These are phyloP conservation scores for Megaptera novaeangliae DNA, from an alignment of 2,113 vertebrate genomes.

Conservation along the genomic window DNA sequence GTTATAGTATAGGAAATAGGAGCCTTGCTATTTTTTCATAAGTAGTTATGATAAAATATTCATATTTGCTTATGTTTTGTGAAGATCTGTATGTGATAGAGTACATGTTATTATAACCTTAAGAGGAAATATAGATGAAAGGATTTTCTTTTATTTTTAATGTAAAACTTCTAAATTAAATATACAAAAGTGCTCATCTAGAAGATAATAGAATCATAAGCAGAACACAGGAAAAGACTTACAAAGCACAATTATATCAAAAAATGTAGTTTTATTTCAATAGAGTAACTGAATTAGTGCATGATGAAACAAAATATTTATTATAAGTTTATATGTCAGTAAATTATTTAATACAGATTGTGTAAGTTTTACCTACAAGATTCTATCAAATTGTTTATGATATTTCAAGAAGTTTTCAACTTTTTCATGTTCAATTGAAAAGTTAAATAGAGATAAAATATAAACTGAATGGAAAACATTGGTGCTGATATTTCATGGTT, in stretches of 20 bases:
- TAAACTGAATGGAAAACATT: not conserved
- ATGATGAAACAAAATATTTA: constrained; percentile 30
- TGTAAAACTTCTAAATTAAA: constrained; percentile 55
- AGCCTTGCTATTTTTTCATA: constrained; percentile 32
- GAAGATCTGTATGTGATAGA: constrained; percentile 13
- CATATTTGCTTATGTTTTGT: constrained; percentile 43
- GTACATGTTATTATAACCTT: constrained; percentile 39
- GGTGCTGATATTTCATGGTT: not conserved
- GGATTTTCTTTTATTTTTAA: constrained; percentile 3
- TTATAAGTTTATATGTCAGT: not conserved
- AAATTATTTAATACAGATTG: not conserved
- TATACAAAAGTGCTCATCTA: not conserved
- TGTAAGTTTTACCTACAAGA: not conserved
- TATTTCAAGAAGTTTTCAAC: constrained; percentile 21
- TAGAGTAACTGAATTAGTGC: constrained; percentile 9
- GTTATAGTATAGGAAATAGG: not conserved
- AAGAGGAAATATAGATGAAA: constrained; percentile 41
- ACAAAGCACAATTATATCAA: constrained; percentile 2
- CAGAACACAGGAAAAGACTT: constrained; percentile 44
- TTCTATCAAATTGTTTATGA: not conserved
- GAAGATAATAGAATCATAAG: constrained; percentile 57
- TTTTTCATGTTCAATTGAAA: not conserved
- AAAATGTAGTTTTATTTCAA: constrained; percentile 21
- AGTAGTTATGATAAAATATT: constrained; percentile 51
- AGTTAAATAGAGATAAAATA: not conserved